Evolutionary conservation across 2,888 invertebrate species (phyloP).

Genomic region (Rhagium mordax): DNA sequence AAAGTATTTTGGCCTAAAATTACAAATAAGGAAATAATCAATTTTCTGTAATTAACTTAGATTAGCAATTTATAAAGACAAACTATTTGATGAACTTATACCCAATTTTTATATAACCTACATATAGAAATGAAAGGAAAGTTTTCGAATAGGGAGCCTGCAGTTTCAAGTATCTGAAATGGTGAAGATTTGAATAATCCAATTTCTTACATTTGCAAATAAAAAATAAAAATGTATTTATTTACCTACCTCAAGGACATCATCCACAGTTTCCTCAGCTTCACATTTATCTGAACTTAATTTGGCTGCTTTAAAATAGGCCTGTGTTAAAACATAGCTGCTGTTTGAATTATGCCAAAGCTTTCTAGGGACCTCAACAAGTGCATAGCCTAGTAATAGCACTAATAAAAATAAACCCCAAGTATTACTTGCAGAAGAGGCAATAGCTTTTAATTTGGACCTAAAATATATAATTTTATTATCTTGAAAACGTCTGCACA

Average conservation of each 20-base stretch:
- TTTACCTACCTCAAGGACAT: constrained; percentile 87
- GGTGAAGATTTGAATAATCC: too few relatives aligned
- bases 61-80: too few relatives aligned
- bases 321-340: constrained; percentile 86
- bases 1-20: too few relatives aligned
- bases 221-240: too few relatives aligned
- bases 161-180: too few relatives aligned
- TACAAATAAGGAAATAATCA: too few relatives aligned
- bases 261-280: constrained; percentile 97
- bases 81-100: too few relatives aligned
- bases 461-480: constrained; percentile 67
- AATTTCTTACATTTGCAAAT: too few relatives aligned
- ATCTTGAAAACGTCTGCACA: constrained; percentile 6
- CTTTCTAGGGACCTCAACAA: constrained; percentile 95
- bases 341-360: constrained; percentile 93
- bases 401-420: constrained; percentile 98
- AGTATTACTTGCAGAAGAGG: constrained; percentile 98
- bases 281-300: constrained; percentile 95
- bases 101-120: too few relatives aligned
- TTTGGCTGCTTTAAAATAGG: constrained; percentile 95
- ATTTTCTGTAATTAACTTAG: too few relatives aligned
- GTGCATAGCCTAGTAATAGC: constrained; percentile 92
- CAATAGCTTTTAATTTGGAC: constrained; percentile 93
- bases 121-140: too few relatives aligned
- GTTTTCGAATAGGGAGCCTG: too few relatives aligned